phyloP scores from a whole-genome alignment of 2,113 vertebrate genomes.

The Ursus arctos region DNA sequence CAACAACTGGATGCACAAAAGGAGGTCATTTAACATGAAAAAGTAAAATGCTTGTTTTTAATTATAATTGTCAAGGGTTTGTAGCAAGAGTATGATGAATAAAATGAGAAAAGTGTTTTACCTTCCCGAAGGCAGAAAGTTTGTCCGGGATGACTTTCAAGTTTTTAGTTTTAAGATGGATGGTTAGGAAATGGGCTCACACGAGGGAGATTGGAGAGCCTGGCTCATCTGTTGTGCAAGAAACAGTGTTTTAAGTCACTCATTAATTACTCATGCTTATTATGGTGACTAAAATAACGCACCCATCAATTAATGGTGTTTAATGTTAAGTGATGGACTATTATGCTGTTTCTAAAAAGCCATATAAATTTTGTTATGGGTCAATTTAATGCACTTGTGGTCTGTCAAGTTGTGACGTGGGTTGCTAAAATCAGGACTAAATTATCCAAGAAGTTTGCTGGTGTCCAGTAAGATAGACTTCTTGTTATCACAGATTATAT shows the following conservation, averaged over 20 bases:
- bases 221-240: neutral
- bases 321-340: neutral
- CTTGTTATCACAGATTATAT: neutral
- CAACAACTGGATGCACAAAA: neutral
- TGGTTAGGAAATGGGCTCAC: neutral
- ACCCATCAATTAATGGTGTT: neutral
- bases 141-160: neutral
- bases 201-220: neutral
- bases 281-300: neutral
- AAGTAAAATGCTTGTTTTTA: neutral
- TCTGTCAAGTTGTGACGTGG: neutral
- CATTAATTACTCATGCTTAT: neutral
- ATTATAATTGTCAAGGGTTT: neutral
- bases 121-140: neutral
- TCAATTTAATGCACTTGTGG: neutral
- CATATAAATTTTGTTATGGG: neutral
- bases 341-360: neutral
- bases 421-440: neutral
- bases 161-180: neutral
- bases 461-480: neutral
- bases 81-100: neutral
- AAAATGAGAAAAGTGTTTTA: neutral
- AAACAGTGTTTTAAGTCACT: neutral
- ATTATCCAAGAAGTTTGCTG: neutral
- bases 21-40: neutral